Evolutionary conservation across 2,888 invertebrate genomes (phyloP), one percentile per base, ranked within the genome.

Genomic region (Pseudeuparius sepicola): DNA sequence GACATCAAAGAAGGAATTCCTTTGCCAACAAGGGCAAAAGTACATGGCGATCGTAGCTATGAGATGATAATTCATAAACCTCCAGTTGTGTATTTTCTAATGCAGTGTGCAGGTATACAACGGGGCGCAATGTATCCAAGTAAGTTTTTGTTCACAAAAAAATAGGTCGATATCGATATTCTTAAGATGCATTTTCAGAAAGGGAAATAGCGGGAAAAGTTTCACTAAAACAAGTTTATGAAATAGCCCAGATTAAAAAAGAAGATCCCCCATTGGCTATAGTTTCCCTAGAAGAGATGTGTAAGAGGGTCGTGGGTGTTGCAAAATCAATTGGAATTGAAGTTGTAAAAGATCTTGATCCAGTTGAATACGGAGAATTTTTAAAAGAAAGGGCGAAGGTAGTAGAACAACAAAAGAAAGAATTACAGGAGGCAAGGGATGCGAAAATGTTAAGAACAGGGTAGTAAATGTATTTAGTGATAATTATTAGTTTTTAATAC

Each of bases 171-270:
- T 7, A 14, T 14, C 13, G 16, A 10, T 14, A 4, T 4, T 7
- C 9, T 30, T 1, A 29, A 35, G 16, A 18, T 16, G 5, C 30
- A 11, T 37, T 36, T 37, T 30, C 52, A 82, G 88, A 76, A 0
- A 68, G 63, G 32, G 90, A 94, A 63, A 64, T 75, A 14, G 75
- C 82, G 48, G 98, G 98, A 1, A 90, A 82, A 68, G 74, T 98
- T 36, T 88, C 93, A 1, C 55, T 88, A 1, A 97, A 93, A 60
- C 98, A 98, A 63, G 62, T 98, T 9, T 98, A 94, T 63, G 98
- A 99, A 73, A 98, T 98, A 56, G 97, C 98, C 1, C 72, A 78
- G 61, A 84, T 98, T n/a, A 97, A 98, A 64, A 70, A 77, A n/a
- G 67, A 81, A 56, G 96, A 97, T 63, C 84, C 86, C 3, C 64